These are phyloP conservation scores for Condylostylus longicornis DNA, from an alignment of 1,140 invertebrate genomes.

Conservation along the genomic window DNA sequence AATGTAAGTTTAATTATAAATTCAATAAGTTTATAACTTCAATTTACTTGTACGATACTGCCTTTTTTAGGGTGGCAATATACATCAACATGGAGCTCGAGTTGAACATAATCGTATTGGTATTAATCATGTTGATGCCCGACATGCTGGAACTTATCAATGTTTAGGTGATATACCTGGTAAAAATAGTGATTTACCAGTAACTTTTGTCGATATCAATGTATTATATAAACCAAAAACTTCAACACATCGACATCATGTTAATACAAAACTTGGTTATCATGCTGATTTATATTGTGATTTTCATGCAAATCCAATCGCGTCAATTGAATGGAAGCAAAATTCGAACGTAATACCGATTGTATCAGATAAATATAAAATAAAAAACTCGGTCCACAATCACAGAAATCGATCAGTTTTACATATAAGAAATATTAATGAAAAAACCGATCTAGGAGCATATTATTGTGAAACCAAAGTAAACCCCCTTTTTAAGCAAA, in stretches of 20 bases:
- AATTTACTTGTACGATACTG: neutral
- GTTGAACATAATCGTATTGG: constrained; percentile 4
- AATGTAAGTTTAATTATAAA: constrained; percentile 18
- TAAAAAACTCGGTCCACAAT: constrained; percentile 16
- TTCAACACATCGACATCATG: constrained; percentile 24
- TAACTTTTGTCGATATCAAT: constrained; percentile 21
- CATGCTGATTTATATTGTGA: constrained; percentile 25
- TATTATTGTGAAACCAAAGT: constrained; percentile 22
- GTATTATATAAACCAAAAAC: constrained; percentile 25
- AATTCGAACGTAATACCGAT: constrained; percentile 12
- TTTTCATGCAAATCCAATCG: constrained; percentile 23
- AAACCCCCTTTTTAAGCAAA: neutral
- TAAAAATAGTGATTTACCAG: constrained; percentile 16
- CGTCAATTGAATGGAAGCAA: constrained; percentile 18
- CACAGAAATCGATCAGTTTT: constrained; percentile 24
- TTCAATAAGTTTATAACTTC: neutral
- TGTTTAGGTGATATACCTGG: constrained; percentile 27
- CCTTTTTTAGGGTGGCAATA: neutral
- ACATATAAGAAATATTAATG: constrained; percentile 14
- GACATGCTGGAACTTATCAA: constrained; percentile 21
- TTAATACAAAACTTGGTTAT: constrained; percentile 17
- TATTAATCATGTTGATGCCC: constrained; percentile 20
- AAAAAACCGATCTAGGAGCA: constrained; percentile 18
- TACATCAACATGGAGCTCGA: constrained; percentile 14
- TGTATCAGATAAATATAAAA: constrained; percentile 18